A percentile compares a stretch with the other conserved stretches of the same genome.
Evolutionary conservation across 2,888 invertebrate species (phyloP).

Genomic region (Eugnorisma glareosa): DNA sequence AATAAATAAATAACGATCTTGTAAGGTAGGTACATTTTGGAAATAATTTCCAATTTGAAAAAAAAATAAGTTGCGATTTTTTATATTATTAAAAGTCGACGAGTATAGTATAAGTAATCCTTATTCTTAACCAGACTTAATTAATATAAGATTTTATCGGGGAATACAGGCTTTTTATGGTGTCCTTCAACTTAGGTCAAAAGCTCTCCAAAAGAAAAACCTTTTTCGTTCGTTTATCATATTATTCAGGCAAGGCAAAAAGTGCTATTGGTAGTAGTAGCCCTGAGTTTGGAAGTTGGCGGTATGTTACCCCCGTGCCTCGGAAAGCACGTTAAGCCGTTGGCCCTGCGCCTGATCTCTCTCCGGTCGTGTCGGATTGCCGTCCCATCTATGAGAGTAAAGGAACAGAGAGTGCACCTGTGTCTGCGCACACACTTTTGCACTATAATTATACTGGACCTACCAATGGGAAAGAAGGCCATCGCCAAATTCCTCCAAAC

Average conservation of each 20-base stretch:
- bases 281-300: no score
- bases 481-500: no score
- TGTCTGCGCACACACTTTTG: no score
- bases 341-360: no score
- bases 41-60: not conserved
- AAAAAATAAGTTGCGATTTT: not conserved
- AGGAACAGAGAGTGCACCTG: no score
- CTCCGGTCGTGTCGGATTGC: no score
- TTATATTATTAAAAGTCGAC: not conserved
- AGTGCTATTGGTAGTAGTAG: no score
- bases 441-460: conserved; percentile 9
- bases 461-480: no score
- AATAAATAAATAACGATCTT: not conserved
- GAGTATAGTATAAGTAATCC: conserved; percentile 2
- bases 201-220: not conserved
- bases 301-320: no score
- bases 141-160: conserved; percentile 50
- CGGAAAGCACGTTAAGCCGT: no score
- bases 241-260: no score
- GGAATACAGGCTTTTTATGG: conserved; percentile 27
- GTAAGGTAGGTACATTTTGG: not conserved
- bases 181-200: conserved; percentile 59
- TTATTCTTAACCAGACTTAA: conserved; percentile 20
- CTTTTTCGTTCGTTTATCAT: not conserved
- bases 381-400: no score